Base-by-base conservation (phyloP, 2,797 vertebrate species). In the Pangasius sanitwongsei region DNA sequence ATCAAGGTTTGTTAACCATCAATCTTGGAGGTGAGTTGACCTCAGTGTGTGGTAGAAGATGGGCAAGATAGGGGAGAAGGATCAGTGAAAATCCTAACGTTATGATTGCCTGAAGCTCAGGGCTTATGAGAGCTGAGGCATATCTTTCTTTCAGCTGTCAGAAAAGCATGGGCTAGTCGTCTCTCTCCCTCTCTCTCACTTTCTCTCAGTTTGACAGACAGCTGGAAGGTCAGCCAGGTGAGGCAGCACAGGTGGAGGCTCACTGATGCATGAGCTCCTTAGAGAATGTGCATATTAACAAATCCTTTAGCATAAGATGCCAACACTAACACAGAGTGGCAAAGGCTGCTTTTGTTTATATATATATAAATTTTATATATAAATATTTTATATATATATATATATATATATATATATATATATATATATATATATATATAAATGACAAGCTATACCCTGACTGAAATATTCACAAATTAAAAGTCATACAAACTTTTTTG, bases 211-310 rank as follows among this genome's bases (percentile, higher is more conserved):
- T 57, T 90, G 88, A 89, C 87, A 15, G 90, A 86, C 90, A 91
- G 67, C 61, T 69, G 63, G 44, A 78, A 83, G 88, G 89, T 89
- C 89, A 90, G 83, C 44, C 70, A 61, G 87, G 86, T 86, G 85
- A 90, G 41, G 65, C 78, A 25, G 87, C 75, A 69, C 87, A 92
- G 90, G 83, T 91, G 89, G 87, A 82, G 55, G 87, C 85, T 87
- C 86, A 87, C 57, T 9, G 75, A 90, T 85, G 85, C 83, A 50
- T 88, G 61, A 50, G 86, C 82, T 87, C 74, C 50, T 65, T 50
- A 63, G 75, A 89, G 86, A 90, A 82, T 31, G 77, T 31, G 89
- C 77, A 88, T 88, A 83, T 88, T 86, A 83, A 88, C 67, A 59
- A 78, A 69, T 89, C n/a, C 37, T 70, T 89, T 72, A 70, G 16